Evolutionary conservation across 2,113 vertebrate genomes (phyloP).

Genomic region (Cochlearius cochlearius): DNA sequence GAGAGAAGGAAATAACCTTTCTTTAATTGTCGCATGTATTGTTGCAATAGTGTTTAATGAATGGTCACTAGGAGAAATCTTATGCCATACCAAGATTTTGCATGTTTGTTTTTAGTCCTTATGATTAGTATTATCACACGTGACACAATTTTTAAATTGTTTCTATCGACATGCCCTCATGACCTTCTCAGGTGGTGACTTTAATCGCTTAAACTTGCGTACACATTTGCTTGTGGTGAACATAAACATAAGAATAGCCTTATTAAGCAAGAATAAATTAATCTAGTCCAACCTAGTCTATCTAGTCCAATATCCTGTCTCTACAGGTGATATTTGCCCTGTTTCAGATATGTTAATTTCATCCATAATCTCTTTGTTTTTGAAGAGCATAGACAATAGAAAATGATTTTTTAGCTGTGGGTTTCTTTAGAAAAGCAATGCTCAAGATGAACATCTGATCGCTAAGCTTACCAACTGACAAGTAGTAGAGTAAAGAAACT

Average conservation of each 20-base stretch:
- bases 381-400: neutral
- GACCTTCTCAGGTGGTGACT: neutral
- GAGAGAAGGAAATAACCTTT: neutral
- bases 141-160: neutral
- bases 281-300: neutral
- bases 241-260: neutral
- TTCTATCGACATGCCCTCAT: neutral
- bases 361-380: neutral
- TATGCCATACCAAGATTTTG: neutral
- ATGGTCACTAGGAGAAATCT: neutral
- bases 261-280: neutral
- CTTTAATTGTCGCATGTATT: neutral
- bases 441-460: neutral
- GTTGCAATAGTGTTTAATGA: neutral
- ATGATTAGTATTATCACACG: neutral
- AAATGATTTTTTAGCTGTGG: neutral
- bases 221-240: neutral
- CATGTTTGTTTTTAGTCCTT: neutral
- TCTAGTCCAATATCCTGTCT: neutral
- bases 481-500: neutral
- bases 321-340: neutral
- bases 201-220: neutral
- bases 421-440: neutral
- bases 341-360: neutral
- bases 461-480: neutral